phyloP scores from a whole-genome alignment of 2,797 vertebrate genomes.

The Phyllotis vaccarum region DNA sequence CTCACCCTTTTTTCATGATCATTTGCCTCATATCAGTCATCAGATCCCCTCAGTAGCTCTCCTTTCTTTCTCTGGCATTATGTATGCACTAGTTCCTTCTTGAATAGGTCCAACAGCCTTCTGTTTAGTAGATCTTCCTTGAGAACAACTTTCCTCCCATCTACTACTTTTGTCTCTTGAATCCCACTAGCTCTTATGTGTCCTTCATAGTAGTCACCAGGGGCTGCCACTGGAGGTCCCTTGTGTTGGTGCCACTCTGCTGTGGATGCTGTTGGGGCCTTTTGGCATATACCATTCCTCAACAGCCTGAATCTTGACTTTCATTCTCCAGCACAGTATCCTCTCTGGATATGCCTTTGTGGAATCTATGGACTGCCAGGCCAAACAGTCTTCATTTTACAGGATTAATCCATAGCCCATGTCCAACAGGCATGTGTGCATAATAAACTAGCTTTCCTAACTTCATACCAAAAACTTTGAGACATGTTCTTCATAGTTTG shows the following conservation, averaged over 20 bases:
- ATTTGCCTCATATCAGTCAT: background rate
- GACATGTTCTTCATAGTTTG: background rate
- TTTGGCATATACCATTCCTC: background rate
- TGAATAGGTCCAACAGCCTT: background rate
- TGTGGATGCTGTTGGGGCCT: background rate
- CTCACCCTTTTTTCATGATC: background rate
- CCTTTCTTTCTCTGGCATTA: background rate
- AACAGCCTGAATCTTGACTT: background rate
- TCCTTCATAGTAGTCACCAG: background rate
- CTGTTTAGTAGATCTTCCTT: background rate
- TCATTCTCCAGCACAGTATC: background rate
- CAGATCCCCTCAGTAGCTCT: background rate
- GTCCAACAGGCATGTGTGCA: background rate
- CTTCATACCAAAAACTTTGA: slow-evolving; percentile 6
- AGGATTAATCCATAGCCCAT: background rate
- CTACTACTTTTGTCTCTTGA: background rate
- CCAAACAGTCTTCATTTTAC: background rate
- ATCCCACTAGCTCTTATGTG: background rate
- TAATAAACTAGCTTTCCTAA: background rate
- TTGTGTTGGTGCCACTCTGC: background rate
- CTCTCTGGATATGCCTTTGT: background rate
- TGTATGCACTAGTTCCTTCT: background rate
- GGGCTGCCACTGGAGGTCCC: background rate
- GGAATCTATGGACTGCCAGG: background rate
- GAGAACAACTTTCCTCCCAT: background rate